Conservation (phyloP, 2,113 vertebrate genomes). For the Macquaria ambigua region DNA sequence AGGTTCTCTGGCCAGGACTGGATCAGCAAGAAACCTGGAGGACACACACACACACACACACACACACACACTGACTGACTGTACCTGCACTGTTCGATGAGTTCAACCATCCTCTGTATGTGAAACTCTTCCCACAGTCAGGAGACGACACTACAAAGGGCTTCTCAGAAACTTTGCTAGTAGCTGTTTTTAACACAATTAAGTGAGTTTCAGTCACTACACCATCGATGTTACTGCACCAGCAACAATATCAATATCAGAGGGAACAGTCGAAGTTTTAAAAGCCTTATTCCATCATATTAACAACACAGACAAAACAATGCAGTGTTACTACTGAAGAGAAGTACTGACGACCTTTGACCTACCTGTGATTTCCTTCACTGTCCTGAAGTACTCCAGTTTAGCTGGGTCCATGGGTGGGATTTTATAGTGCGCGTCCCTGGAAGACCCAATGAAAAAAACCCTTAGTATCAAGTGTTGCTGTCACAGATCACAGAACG, state of each 20-base stretch:
- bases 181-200: background rate
- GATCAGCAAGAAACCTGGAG: slow-evolving; percentile 91
- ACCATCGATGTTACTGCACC: too few relatives aligned
- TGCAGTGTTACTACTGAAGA: background rate
- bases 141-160: background rate
- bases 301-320: background rate
- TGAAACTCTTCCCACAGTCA: too few relatives aligned
- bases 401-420: slow-evolving; percentile 87
- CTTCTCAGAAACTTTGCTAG: background rate
- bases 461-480: background rate
- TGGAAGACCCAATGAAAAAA: slow-evolving; percentile 71
- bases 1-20: slow-evolving; percentile 90
- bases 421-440: slow-evolving; percentile 88
- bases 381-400: slow-evolving; percentile 90
- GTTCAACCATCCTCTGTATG: too few relatives aligned
- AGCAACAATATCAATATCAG: too few relatives aligned
- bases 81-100: too few relatives aligned
- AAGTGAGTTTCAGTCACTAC: too few relatives aligned
- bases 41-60: slow-evolving; percentile 22
- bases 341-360: background rate
- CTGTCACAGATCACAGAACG: background rate
- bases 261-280: too few relatives aligned
- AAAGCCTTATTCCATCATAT: background rate
- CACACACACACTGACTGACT: background rate
- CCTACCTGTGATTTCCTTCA: slow-evolving; percentile 95